phyloP scores from a whole-genome alignment of 1,140 invertebrate genomes.

The Leptonema lineaticorne region DNA sequence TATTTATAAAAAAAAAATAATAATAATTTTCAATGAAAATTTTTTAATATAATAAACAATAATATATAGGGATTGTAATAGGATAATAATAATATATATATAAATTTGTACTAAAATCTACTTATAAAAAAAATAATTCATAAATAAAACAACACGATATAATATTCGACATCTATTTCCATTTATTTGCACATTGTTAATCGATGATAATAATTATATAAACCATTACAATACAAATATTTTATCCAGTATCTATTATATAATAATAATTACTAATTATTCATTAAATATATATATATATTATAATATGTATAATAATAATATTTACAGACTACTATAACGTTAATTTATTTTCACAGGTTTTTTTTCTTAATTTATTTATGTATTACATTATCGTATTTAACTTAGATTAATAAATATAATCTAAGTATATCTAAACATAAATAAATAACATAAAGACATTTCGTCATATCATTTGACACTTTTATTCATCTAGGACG shows the following conservation, averaged over 20 bases:
- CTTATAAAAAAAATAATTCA: neutral
- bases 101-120: too few relatives aligned
- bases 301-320: too few relatives aligned
- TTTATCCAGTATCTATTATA: conserved; percentile 11
- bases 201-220: too few relatives aligned
- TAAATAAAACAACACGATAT: conserved; percentile 20
- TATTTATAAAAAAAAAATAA: too few relatives aligned
- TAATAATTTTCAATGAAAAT: too few relatives aligned
- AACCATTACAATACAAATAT: conserved; percentile 29
- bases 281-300: neutral
- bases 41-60: too few relatives aligned
- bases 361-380: neutral
- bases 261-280: neutral
- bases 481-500: conserved; percentile 14
- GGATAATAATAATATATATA: too few relatives aligned
- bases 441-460: conserved; percentile 9
- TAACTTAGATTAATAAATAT: neutral
- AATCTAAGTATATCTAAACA: neutral
- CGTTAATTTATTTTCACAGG: neutral
- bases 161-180: conserved; percentile 38
- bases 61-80: too few relatives aligned
- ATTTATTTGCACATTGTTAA: conserved; percentile 27
- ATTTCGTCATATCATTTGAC: conserved; percentile 9
- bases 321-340: neutral
- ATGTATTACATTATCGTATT: neutral